Percentiles rank a stretch among this genome's conserved stretches.
These are phyloP conservation scores for Druon quercuslanigerum DNA, from an alignment of 1,140 invertebrate species.

Conservation along the genomic window DNA sequence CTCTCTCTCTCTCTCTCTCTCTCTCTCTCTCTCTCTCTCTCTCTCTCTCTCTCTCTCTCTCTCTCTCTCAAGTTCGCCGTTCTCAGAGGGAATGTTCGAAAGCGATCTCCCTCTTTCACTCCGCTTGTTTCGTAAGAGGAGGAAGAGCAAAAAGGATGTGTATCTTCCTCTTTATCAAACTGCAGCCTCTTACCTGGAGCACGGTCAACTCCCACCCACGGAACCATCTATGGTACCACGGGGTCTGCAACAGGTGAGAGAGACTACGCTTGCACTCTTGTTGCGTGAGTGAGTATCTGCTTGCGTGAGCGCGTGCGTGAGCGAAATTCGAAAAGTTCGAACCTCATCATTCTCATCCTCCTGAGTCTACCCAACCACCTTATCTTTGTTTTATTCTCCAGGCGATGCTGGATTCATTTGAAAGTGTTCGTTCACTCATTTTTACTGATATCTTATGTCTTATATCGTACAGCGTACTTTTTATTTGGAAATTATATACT, in stretches of 20 bases:
- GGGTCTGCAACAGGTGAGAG: slow-evolving; percentile 63
- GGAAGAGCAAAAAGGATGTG: slow-evolving; percentile 46
- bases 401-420: slow-evolving; percentile 33
- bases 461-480: background rate
- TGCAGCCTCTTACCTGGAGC: slow-evolving; percentile 63
- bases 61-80: slow-evolving; percentile 37
- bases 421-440: slow-evolving; percentile 22
- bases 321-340: slow-evolving; percentile 71
- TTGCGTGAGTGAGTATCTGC: slow-evolving; percentile 59
- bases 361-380: slow-evolving; percentile 37
- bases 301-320: slow-evolving; percentile 67
- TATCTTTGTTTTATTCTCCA: slow-evolving; percentile 43
- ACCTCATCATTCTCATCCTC: slow-evolving; percentile 40
- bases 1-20: too few relatives aligned
- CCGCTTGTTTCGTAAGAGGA: slow-evolving; percentile 35
- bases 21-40: slow-evolving; percentile 34
- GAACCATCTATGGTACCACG: slow-evolving; percentile 65
- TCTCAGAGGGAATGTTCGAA: slow-evolving; percentile 14
- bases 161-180: slow-evolving; percentile 71
- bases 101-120: slow-evolving; percentile 37
- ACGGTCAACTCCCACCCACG: slow-evolving; percentile 67
- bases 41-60: slow-evolving; percentile 22
- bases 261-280: slow-evolving; percentile 48
- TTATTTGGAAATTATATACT: background rate
- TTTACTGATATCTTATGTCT: background rate